A percentile compares a stretch with the other conserved stretches of the same genome.
Evolutionary conservation across 2,888 invertebrate species (phyloP).

Genomic region (Neoscelio sp.): DNA sequence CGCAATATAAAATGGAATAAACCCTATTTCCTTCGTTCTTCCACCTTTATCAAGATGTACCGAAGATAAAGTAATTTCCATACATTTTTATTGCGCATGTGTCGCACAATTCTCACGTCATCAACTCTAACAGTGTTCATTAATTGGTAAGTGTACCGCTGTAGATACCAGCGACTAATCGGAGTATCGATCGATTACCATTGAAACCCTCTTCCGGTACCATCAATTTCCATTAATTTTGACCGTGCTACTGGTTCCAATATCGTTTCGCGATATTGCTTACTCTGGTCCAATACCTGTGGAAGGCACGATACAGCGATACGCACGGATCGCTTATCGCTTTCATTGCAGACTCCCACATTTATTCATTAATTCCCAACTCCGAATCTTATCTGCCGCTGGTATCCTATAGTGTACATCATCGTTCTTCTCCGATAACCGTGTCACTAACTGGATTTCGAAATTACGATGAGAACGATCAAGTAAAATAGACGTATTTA

Average conservation of each 20-base stretch:
- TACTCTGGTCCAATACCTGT: slow-evolving; percentile 24
- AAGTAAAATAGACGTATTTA: background rate
- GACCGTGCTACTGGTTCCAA: slow-evolving; percentile 38
- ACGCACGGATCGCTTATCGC: slow-evolving; percentile 50
- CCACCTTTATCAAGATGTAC: no score
- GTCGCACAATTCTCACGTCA: slow-evolving; percentile 33
- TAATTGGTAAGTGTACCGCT: slow-evolving; percentile 32
- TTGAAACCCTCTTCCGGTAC: slow-evolving; percentile 11
- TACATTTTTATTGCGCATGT: background rate
- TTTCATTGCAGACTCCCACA: slow-evolving; percentile 70
- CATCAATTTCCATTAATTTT: slow-evolving; percentile 60
- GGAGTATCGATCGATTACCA: slow-evolving; percentile 38
- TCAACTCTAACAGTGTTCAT: slow-evolving; percentile 13
- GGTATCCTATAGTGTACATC: slow-evolving; percentile 37
- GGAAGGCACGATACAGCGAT: slow-evolving; percentile 5
- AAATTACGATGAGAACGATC: slow-evolving; percentile 26
- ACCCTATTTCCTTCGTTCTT: no score
- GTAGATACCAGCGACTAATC: slow-evolving; percentile 46
- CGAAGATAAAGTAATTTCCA: background rate
- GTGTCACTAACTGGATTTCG: slow-evolving; percentile 22
- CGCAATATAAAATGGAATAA: no score
- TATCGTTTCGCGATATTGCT: slow-evolving; percentile 28
- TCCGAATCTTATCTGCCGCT: slow-evolving; percentile 67
- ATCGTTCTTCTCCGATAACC: slow-evolving; percentile 27
- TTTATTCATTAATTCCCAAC: slow-evolving; percentile 65